phyloP scores from a whole-genome alignment of 2,113 vertebrate genomes.

The Nannospalax galili region DNA sequence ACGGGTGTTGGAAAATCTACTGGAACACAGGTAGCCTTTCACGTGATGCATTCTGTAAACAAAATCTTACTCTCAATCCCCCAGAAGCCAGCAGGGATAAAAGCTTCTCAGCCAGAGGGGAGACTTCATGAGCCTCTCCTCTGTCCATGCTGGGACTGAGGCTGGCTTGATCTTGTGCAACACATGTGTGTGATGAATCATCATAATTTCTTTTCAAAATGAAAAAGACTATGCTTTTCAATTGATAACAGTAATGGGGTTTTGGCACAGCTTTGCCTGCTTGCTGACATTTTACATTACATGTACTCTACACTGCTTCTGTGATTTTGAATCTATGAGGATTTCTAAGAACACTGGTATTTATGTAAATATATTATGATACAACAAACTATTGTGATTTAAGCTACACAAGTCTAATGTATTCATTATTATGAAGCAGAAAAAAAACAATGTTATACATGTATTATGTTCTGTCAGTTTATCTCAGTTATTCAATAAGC shows the following conservation, averaged over 20 bases:
- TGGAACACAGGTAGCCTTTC: not conserved
- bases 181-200: not conserved
- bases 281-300: not conserved
- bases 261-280: not conserved
- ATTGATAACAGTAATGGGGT: fast-evolving
- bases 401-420: not conserved
- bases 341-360: not conserved
- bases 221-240: not conserved
- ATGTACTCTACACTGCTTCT: not conserved
- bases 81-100: too few relatives aligned
- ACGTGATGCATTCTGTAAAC: not conserved
- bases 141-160: not conserved
- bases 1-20: not conserved
- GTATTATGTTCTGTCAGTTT: not conserved
- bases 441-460: not conserved
- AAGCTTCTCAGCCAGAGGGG: not conserved
- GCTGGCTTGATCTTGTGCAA: not conserved
- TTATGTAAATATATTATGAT: not conserved
- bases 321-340: not conserved
- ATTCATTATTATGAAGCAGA: not conserved
- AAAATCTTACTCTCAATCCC: not conserved
- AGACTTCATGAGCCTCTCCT: not conserved
- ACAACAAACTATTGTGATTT: not conserved
- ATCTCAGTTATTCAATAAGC: not conserved
- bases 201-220: not conserved